Evolutionary conservation across 2,888 invertebrate species (phyloP).

Genomic region (Periphyllus acericola): DNA sequence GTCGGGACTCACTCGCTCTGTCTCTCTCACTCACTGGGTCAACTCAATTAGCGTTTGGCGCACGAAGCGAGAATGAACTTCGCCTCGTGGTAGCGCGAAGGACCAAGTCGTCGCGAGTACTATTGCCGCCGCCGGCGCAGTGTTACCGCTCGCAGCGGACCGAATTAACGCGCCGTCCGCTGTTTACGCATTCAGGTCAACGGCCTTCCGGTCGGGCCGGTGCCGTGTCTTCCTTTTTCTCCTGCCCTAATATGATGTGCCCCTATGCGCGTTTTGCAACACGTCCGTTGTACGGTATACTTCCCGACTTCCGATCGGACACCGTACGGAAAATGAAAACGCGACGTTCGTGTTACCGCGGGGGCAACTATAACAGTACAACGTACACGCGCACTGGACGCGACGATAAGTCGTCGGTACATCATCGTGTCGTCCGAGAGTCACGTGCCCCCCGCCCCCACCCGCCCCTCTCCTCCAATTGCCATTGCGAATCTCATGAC

Average conservation of each 20-base stretch:
- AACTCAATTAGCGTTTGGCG: constrained; percentile 46
- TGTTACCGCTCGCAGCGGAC: constrained; percentile 44
- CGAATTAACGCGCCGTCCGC: constrained; percentile 46
- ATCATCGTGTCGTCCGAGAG: too few species aligned
- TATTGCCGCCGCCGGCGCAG: constrained; percentile 22
- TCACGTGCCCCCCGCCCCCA: too few species aligned
- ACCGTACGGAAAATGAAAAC: constrained; percentile 2
- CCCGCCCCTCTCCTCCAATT: too few species aligned
- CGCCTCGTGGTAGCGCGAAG: constrained; percentile 47
- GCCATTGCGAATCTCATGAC: too few species aligned
- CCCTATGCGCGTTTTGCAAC: not conserved
- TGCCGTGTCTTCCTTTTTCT: not conserved
- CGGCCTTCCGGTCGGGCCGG: constrained; percentile 24
- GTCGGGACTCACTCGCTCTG: not conserved
- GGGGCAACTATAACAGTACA: not conserved
- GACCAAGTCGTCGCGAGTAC: constrained; percentile 27
- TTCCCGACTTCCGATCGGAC: not conserved
- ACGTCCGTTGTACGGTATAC: not conserved
- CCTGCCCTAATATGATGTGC: not conserved
- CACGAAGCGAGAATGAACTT: constrained; percentile 59
- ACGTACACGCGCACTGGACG: not conserved
- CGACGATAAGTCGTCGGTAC: not conserved
- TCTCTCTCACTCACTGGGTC: constrained; percentile 45
- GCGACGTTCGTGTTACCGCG: not conserved
- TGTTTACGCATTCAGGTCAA: constrained; percentile 48